Evolutionary conservation across 2,888 invertebrate genomes (phyloP), one percentile per base, ranked within the genome.

Genomic region (Oligia fasciuncula): DNA sequence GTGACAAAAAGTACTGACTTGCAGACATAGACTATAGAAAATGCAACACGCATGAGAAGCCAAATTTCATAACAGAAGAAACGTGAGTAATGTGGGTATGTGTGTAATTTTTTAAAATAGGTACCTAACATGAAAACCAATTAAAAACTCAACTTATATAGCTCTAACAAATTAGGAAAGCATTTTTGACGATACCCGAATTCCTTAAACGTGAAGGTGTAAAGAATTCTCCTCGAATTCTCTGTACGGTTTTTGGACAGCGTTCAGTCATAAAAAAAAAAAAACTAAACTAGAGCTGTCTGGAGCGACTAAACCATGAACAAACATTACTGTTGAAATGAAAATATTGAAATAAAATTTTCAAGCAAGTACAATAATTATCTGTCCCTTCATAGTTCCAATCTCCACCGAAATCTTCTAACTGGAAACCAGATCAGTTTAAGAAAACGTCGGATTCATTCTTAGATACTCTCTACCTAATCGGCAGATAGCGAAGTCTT

Each of bases 191-290:
- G 29, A 75, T 70, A 57, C 14, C 19, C 29, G 46, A 75, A 67
- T 80, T 75, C 14, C 29, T 49, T 17, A 71, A 57, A 13, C 66
- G 11, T 35, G 57, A 29, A 69, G 72, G 68, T 75, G 68, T 80
- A 35, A 51, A 49, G 19, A 69, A 73, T 77, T 62, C 43, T 49
- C n/a, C 13, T 49, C 46, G 29, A 73, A 68, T 87, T 71, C 60
- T 66, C 3, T 35, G 73, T 60, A 62, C 46, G 46, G 68, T 65
- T 62, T 68, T 76, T 68, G 35, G 54, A 65, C 29, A 60, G 62
- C 49, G 43, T 6, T 73, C 40, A n/a, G 46, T 78, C 19, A 29
- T 19, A 13, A n/a, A 23, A 67, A 54, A 23, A 67, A 54, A 43
- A 77, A 73, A 76, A 73, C 3, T 49, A 62, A 73, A 70, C n/a